Percentiles rank a stretch among this genome's conserved stretches.
Conservation (phyloP, 2,797 vertebrate genomes). For the Sylvia borin region DNA sequence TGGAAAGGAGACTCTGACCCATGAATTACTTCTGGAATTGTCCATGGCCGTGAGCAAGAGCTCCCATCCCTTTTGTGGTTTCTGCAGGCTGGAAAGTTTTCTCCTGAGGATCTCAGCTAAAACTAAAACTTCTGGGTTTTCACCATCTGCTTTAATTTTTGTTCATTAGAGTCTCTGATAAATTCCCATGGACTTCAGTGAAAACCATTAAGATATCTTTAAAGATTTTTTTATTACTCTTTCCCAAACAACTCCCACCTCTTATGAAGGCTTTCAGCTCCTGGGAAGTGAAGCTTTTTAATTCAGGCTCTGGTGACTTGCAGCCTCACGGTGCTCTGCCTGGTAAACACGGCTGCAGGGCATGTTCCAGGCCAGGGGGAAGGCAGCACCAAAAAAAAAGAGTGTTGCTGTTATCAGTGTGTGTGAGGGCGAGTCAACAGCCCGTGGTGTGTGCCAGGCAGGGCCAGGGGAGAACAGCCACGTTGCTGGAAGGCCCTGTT, state of each 20-base stretch:
- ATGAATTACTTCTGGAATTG: neutral
- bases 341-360: fast-evolving
- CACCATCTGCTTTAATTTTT: neutral
- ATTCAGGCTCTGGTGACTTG: neutral
- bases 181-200: neutral
- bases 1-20: neutral
- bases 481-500: neutral
- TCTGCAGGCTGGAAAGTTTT: neutral
- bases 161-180: neutral
- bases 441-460: neutral
- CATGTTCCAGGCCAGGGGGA: neutral
- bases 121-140: neutral
- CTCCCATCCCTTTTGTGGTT: neutral
- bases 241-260: neutral
- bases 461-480: neutral
- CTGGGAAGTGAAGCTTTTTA: neutral
- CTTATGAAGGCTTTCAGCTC: neutral
- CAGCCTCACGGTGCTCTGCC: fast-evolving
- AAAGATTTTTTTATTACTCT: neutral
- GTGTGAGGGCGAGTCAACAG: neutral
- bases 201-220: neutral
- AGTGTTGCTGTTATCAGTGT: neutral
- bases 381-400: neutral
- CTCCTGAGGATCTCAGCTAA: neutral
- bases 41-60: neutral